Evolutionary conservation across 2,797 vertebrate genomes (phyloP).

Genomic region (Eutrigla gurnardus): DNA sequence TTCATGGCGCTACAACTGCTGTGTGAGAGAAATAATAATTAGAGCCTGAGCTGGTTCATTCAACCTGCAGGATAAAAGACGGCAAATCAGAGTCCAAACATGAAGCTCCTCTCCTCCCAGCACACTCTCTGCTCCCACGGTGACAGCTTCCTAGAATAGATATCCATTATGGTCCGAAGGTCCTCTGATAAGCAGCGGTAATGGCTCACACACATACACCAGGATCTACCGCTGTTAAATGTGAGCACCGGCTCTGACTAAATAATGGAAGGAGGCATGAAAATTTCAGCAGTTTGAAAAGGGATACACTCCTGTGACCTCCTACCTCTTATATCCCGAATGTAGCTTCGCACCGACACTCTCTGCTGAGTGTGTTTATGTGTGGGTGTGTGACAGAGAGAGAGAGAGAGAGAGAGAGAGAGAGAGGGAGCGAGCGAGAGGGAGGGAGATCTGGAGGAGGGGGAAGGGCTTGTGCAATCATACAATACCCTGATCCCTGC

Average conservation of each 20-base stretch:
- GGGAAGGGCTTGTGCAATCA: slow-evolving; percentile 71
- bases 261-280: slow-evolving; percentile 75
- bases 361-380: slow-evolving; percentile 34
- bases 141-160: slow-evolving; percentile 74
- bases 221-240: slow-evolving; percentile 35
- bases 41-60: slow-evolving; percentile 4
- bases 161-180: slow-evolving; percentile 68
- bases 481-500: slow-evolving; percentile 62
- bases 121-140: slow-evolving; percentile 39
- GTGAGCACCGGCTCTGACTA: slow-evolving; percentile 34
- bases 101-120: slow-evolving; percentile 26
- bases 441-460: slow-evolving; percentile 41
- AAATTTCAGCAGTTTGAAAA: slow-evolving; percentile 65
- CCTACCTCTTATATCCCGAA: slow-evolving; percentile 49
- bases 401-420: slow-evolving; percentile 23
- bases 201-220: slow-evolving; percentile 39
- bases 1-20: neutral
- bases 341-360: slow-evolving; percentile 26
- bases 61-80: slow-evolving; percentile 19
- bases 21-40: slow-evolving; percentile 10
- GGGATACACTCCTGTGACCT: slow-evolving; percentile 35
- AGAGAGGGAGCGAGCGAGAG: slow-evolving; percentile 18
- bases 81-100: slow-evolving; percentile 25
- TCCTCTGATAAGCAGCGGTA: slow-evolving; percentile 46
- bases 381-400: slow-evolving; percentile 27